These are phyloP conservation scores for Drosophila pruinosa DNA, from an alignment of 1,140 invertebrate species.

Conservation along the genomic window DNA sequence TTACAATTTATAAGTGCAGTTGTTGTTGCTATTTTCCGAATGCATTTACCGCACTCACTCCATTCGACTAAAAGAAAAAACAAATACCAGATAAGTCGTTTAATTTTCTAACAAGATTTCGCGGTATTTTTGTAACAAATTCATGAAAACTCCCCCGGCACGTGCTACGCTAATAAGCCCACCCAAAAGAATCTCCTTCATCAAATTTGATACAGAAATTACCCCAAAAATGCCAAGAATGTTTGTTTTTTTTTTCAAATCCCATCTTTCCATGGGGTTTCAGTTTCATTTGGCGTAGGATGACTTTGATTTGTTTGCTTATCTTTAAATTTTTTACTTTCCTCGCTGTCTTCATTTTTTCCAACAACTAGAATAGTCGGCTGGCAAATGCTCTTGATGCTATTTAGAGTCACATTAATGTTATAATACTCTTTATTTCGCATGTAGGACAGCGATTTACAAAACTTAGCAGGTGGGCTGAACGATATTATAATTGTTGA, in stretches of 20 bases:
- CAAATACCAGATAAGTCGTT: slow-evolving; percentile 65
- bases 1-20: slow-evolving; percentile 52
- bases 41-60: slow-evolving; percentile 31
- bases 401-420: too few relatives aligned
- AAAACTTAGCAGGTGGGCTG: too few relatives aligned
- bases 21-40: slow-evolving; percentile 23
- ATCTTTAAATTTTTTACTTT: slow-evolving; percentile 69
- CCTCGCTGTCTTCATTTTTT: slow-evolving; percentile 4
- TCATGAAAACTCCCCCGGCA: slow-evolving; percentile 46
- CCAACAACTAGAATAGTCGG: neutral
- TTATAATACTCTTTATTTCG: too few relatives aligned
- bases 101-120: slow-evolving; percentile 77
- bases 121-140: slow-evolving; percentile 51
- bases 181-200: slow-evolving; percentile 44
- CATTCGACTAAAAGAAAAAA: neutral
- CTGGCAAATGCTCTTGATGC: neutral
- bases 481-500: too few relatives aligned
- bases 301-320: slow-evolving; percentile 78
- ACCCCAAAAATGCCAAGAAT: slow-evolving; percentile 36
- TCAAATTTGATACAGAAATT: slow-evolving; percentile 53
- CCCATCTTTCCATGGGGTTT: slow-evolving; percentile 28
- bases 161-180: slow-evolving; percentile 68
- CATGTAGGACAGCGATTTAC: too few relatives aligned
- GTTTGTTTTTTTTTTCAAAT: slow-evolving; percentile 33
- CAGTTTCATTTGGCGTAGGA: slow-evolving; percentile 58